These are phyloP conservation scores for Chaetodon trifascialis DNA, from an alignment of 2,113 vertebrate species.

Conservation along the genomic window DNA sequence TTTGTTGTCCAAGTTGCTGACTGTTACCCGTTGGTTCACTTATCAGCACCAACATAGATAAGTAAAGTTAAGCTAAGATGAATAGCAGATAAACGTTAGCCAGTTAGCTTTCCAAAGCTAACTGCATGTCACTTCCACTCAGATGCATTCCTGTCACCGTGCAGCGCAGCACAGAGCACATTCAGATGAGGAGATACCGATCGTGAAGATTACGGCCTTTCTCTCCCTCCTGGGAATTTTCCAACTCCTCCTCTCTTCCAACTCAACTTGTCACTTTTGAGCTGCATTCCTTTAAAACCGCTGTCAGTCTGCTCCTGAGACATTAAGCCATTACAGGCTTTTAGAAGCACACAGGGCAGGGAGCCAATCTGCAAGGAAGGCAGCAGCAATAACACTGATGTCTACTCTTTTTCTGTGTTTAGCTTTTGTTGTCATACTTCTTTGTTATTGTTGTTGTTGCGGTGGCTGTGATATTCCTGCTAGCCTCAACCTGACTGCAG, in stretches of 20 bases:
- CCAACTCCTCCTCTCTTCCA: background rate
- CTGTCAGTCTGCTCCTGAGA: background rate
- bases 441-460: background rate
- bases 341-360: background rate
- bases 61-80: too few species aligned
- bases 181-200: background rate
- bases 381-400: background rate
- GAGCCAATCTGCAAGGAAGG: background rate
- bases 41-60: too few species aligned
- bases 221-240: background rate
- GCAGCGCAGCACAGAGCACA: background rate
- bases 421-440: background rate
- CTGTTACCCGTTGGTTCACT: too few species aligned
- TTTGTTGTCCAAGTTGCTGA: too few species aligned
- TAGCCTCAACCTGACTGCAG: background rate
- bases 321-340: constrained; percentile 15
- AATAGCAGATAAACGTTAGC: too few species aligned
- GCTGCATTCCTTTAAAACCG: background rate
- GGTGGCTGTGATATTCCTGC: background rate
- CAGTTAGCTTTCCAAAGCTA: too few species aligned
- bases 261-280: background rate
- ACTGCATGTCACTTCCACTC: too few species aligned
- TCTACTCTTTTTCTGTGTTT: background rate
- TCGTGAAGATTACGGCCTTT: background rate
- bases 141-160: too few species aligned